A percentile compares a stretch with the other conserved stretches of the same genome.
phyloP scores from a whole-genome alignment of 1,140 invertebrate genomes.

The Drosophila mauritiana region DNA sequence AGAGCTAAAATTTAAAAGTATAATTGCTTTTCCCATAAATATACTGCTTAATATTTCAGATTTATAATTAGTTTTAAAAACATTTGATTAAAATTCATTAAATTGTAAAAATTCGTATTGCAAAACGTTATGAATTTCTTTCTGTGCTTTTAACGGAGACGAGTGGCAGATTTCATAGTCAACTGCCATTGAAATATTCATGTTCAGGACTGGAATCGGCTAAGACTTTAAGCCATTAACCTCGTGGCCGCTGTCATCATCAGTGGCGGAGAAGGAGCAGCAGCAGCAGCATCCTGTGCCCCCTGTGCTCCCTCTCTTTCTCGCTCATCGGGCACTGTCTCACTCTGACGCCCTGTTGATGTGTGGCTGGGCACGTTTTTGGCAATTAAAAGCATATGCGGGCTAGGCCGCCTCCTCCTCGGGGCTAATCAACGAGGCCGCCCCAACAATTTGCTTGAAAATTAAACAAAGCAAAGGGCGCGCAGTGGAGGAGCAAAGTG shows the following conservation, averaged over 20 bases:
- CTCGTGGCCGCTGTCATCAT: slow-evolving; percentile 63
- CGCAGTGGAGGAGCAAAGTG: slow-evolving; percentile 1
- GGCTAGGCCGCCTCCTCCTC: slow-evolving; percentile 52
- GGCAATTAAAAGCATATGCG: slow-evolving; percentile 81
- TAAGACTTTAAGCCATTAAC: slow-evolving; percentile 68
- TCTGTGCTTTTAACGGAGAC: slow-evolving; percentile 10
- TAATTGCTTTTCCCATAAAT: no score
- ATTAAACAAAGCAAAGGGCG: slow-evolving; percentile 64
- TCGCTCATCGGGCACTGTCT: slow-evolving; percentile 9
- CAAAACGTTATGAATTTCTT: background rate
- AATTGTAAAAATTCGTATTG: background rate
- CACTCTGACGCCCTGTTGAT: slow-evolving; percentile 43
- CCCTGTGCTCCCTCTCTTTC: slow-evolving; percentile 1
- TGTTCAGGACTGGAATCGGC: slow-evolving; percentile 48
- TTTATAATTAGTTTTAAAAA: background rate
- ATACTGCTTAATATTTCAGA: no score
- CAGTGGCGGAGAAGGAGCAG: slow-evolving; percentile 1
- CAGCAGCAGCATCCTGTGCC: slow-evolving; percentile 8
- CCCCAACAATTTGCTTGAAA: slow-evolving; percentile 70
- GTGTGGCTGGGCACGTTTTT: slow-evolving; percentile 59
- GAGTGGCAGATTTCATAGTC: slow-evolving; percentile 50
- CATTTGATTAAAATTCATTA: background rate
- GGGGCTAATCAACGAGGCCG: slow-evolving; percentile 74
- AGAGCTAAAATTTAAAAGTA: no score
- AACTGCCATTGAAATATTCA: slow-evolving; percentile 64